A percentile compares a stretch with the other conserved stretches of the same genome.
These are phyloP conservation scores for Sebastes kiyomatsui DNA, from an alignment of 2,797 vertebrate species.

Conservation along the genomic window DNA sequence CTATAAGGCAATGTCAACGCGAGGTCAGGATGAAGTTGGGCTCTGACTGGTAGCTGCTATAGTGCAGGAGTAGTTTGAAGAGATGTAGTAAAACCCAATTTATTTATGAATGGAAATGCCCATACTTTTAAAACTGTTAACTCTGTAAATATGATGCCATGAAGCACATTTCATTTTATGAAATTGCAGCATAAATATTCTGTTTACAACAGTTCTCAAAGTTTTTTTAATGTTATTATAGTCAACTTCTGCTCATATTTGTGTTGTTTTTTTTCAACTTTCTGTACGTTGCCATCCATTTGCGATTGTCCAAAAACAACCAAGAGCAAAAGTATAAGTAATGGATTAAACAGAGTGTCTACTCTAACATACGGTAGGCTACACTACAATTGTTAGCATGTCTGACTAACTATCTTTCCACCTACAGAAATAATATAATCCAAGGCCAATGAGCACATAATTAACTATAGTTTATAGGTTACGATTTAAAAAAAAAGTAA, in stretches of 20 bases:
- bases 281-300: too few species aligned
- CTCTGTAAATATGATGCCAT: neutral
- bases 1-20: conserved; percentile 6
- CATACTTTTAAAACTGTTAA: neutral
- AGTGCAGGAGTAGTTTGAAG: neutral
- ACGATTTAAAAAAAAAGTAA: too few species aligned
- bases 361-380: too few species aligned
- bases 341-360: too few species aligned
- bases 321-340: too few species aligned
- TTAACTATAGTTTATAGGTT: too few species aligned
- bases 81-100: neutral
- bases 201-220: too few species aligned
- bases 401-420: neutral
- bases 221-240: too few species aligned
- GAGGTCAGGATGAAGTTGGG: conserved; percentile 31
- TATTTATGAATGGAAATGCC: neutral
- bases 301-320: too few species aligned
- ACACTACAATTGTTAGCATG: too few species aligned
- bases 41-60: neutral
- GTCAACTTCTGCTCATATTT: too few species aligned
- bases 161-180: neutral
- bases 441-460: neutral
- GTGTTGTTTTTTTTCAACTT: too few species aligned
- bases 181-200: neutral
- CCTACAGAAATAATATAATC: neutral